Base-by-base conservation (phyloP, 1,140 invertebrate genomes). In the Camponotus pennsylvanicus region DNA sequence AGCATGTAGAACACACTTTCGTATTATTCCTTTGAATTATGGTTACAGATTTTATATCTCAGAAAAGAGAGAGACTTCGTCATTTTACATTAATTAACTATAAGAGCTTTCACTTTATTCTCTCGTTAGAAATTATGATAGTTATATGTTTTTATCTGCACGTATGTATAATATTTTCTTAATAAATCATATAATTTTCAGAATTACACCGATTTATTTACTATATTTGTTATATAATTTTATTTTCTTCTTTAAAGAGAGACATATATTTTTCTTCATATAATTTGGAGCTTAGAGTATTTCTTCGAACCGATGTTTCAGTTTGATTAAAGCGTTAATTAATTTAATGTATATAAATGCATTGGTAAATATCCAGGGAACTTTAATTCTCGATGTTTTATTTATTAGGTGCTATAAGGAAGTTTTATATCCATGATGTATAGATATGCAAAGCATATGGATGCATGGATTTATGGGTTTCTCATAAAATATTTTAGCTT, bases 311-410 rank as follows among this genome's bases (percentile, higher is more conserved):
- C 6, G 2, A 13, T 63, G 42, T 75, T 75, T 27, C 13, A 61
- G 49, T 61, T 27, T 61, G 32, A 75, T 61, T 37, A 2, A 49
- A 75, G 49, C 18, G 27, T n/a, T 27, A 27, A 82, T 63, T 75
- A 40, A 63, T 83, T 21, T 37, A 75, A 83, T 34, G 27, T 11
- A 63, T 21, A 75, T 32, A 61, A 15, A 49, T 18, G 55, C 55
- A 42, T 63, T 34, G n/a, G 11, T 40, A 83, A 83, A 83, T 63
- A 83, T 61, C n/a, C 27, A 59, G 40, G 18, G 13, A 37, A 3
- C 32, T 73, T 42, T 82, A 27, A 6, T 13, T 67, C n/a, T 34
- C 21, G 32, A 75, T 49, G 27, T 83, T 83, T 83, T 61, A 73
- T 83, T 75, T 73, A 13, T 63, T 32, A 73, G 27, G 2, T 45